A percentile compares a stretch with the other conserved stretches of the same genome.
Evolutionary conservation across 2,113 vertebrate species (phyloP).

Genomic region (Desmodus rotundus): DNA sequence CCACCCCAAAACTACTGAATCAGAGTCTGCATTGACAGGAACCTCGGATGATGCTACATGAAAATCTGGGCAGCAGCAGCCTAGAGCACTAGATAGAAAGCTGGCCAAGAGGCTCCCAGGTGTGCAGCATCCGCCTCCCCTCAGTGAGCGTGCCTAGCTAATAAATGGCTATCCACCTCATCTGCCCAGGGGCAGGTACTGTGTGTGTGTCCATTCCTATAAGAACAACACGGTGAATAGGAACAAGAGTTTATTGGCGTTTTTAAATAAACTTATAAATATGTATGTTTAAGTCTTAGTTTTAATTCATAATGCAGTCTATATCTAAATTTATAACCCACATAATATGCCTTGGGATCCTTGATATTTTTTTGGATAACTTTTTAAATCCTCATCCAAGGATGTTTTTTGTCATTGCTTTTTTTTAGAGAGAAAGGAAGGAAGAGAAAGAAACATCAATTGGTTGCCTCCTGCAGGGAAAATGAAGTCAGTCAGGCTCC

Average conservation of each 20-base stretch:
- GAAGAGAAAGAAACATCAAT: no score
- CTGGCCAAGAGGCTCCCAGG: background rate
- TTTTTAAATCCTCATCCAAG: no score
- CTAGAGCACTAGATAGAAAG: background rate
- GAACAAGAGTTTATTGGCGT: background rate
- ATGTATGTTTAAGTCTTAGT: background rate
- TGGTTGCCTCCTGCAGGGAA: no score
- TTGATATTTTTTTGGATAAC: background rate
- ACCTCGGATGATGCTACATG: accelerated
- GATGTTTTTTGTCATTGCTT: no score
- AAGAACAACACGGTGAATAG: no score
- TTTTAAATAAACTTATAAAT: background rate
- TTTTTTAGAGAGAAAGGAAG: no score
- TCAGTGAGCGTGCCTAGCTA: background rate
- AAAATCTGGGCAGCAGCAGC: background rate
- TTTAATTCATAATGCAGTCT: background rate
- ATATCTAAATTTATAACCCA: background rate
- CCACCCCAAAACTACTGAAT: background rate
- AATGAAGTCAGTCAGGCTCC: no score
- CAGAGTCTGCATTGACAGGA: background rate
- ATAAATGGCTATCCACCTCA: background rate
- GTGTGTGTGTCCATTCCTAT: no score
- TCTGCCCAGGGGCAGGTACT: no score
- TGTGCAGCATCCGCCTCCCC: background rate
- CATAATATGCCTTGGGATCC: background rate